A percentile compares a stretch with the other conserved stretches of the same genome.
phyloP scores from a whole-genome alignment of 1,140 invertebrate genomes.

The Paraescarpia echinospica region DNA sequence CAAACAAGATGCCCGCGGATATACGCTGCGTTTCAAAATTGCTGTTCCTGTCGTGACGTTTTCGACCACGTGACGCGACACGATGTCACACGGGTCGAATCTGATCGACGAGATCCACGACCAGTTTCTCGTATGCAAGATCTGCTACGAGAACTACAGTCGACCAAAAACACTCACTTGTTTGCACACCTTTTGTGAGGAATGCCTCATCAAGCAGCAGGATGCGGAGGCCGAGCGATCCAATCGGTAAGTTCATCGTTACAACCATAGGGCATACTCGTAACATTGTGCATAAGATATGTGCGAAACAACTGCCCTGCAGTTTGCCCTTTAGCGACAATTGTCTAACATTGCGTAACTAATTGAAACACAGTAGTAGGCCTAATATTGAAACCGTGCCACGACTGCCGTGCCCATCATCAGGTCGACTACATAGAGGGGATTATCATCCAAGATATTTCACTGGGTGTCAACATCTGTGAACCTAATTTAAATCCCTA shows the following conservation, averaged over 20 bases:
- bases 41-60: not conserved
- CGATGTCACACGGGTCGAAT: not conserved
- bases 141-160: conserved; percentile 56
- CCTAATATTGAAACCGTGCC: too few relatives aligned
- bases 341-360: too few relatives aligned
- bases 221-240: conserved; percentile 42
- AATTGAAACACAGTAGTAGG: too few relatives aligned
- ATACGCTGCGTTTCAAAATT: not conserved
- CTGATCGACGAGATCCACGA: conserved; percentile 58
- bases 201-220: conserved; percentile 64
- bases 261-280: not conserved
- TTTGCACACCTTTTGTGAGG: conserved; percentile 89
- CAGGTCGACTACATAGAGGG: too few relatives aligned
- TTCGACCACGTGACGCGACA: not conserved
- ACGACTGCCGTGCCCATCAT: too few relatives aligned
- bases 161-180: conserved; percentile 82
- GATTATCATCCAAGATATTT: too few relatives aligned
- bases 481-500: too few relatives aligned
- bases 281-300: too few relatives aligned
- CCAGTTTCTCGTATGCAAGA: conserved; percentile 59
- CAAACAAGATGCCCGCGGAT: not conserved
- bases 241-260: not conserved
- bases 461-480: too few relatives aligned
- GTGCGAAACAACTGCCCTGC: too few relatives aligned
- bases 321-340: too few relatives aligned